These are phyloP conservation scores for Julus scanicus DNA, from an alignment of 2,888 invertebrate species.

Conservation along the genomic window DNA sequence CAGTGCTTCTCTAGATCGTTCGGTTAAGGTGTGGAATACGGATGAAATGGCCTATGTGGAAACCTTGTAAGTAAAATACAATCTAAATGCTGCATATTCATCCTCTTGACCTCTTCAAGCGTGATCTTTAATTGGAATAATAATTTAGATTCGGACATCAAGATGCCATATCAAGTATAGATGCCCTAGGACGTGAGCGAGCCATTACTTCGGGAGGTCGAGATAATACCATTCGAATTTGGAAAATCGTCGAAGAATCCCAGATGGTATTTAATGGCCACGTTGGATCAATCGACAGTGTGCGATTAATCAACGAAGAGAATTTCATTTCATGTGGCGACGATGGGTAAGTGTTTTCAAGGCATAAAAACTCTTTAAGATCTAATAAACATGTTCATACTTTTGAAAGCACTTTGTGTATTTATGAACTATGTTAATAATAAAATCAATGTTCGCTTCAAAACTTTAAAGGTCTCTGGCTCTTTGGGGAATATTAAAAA, in stretches of 20 bases:
- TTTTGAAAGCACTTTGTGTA: background rate
- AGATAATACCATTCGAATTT: slow-evolving; percentile 87
- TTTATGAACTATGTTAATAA: too few species aligned
- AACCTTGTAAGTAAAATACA: slow-evolving; percentile 74
- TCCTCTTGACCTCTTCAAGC: background rate
- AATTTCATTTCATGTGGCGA: slow-evolving; percentile 92
- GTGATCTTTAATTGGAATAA: background rate
- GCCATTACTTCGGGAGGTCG: slow-evolving; percentile 90
- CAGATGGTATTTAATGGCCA: slow-evolving; percentile 94
- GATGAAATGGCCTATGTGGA: slow-evolving; percentile 97
- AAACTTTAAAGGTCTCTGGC: slow-evolving; percentile 71
- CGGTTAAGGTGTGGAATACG: slow-evolving; percentile 92
- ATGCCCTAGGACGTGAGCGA: slow-evolving; percentile 85
- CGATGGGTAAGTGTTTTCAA: slow-evolving; percentile 76
- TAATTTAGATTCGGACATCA: slow-evolving; percentile 82
- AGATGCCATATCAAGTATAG: slow-evolving; percentile 84
- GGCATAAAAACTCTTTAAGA: background rate
- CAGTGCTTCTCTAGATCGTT: slow-evolving; percentile 69
- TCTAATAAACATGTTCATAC: too few species aligned
- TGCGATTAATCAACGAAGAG: slow-evolving; percentile 91
- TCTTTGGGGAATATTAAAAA: slow-evolving; percentile 85
- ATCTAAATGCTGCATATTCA: background rate
- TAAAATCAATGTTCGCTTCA: background rate
- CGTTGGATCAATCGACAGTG: slow-evolving; percentile 83
- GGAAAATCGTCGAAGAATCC: slow-evolving; percentile 98